Evolutionary conservation across 2,797 vertebrate genomes (phyloP).

Genomic region (Thaleichthys pacificus): DNA sequence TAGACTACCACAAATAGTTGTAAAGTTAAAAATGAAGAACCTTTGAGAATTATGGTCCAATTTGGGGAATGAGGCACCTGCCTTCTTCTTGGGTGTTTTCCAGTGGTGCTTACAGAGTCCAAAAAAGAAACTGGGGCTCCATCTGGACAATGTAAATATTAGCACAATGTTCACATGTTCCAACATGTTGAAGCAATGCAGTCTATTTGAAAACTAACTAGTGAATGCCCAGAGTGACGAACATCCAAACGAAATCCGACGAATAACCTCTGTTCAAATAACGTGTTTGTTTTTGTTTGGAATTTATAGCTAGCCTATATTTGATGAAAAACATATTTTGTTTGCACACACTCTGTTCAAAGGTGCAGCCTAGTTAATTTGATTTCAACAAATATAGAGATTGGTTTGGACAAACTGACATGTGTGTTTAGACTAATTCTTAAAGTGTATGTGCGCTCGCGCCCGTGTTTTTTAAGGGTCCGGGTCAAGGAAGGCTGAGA

Average conservation of each 20-base stretch:
- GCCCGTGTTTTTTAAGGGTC: background rate
- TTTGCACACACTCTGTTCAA: background rate
- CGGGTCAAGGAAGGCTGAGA: conserved; percentile 3
- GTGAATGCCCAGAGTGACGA: background rate
- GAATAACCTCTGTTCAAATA: background rate
- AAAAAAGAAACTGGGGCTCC: conserved; percentile 22
- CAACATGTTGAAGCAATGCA: background rate
- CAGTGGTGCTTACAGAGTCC: conserved; percentile 11
- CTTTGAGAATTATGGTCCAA: conserved; percentile 28
- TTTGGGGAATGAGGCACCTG: conserved; percentile 13
- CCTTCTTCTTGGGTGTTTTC: conserved; percentile 28
- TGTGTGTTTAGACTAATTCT: conserved; percentile 1
- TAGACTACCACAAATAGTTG: conserved; percentile 26
- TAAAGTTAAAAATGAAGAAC: conserved; percentile 18
- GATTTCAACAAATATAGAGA: background rate
- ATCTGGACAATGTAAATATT: conserved; percentile 48
- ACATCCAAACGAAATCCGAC: background rate
- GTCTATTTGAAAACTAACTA: too few species aligned
- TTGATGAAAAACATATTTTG: background rate
- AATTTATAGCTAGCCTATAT: background rate
- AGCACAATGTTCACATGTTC: conserved; percentile 35
- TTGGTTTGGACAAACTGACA: background rate
- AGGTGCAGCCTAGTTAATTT: background rate
- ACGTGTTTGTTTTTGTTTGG: background rate
- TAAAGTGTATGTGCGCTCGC: too few species aligned